Conservation (phyloP, 2,113 vertebrate genomes). For the Dasyprocta punctata region DNA sequence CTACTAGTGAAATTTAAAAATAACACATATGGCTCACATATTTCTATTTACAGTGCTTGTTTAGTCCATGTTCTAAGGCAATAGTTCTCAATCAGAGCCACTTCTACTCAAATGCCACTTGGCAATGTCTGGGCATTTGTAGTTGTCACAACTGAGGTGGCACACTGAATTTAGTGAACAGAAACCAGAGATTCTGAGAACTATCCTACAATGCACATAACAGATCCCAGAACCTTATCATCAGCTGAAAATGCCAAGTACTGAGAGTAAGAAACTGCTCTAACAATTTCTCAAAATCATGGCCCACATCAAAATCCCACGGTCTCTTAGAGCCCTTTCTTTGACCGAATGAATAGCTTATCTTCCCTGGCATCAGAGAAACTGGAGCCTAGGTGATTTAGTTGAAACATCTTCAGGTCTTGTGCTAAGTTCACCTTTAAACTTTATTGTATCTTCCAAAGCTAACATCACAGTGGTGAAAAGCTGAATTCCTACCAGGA, state of each 20-base stretch:
- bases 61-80: not conserved
- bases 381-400: not conserved
- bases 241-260: not conserved
- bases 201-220: not conserved
- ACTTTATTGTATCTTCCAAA: not conserved
- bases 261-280: not conserved
- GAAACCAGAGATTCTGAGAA: not conserved
- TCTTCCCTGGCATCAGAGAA: not conserved
- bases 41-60: not conserved
- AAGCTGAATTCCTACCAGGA: not conserved
- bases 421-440: not conserved
- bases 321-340: not conserved
- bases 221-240: not conserved
- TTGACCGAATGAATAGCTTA: not conserved
- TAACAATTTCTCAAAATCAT: not conserved
- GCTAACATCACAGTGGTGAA: not conserved
- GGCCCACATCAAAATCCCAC: not conserved
- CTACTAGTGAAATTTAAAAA: conserved; percentile 7
- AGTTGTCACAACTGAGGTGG: not conserved
- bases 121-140: not conserved
- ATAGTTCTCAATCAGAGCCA: not conserved
- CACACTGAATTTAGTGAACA: not conserved
- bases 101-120: not conserved
- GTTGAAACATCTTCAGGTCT: not conserved
- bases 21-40: not conserved